These are phyloP conservation scores for Drosophila melanosoma DNA, from an alignment of 2,888 invertebrate species.

Conservation along the genomic window DNA sequence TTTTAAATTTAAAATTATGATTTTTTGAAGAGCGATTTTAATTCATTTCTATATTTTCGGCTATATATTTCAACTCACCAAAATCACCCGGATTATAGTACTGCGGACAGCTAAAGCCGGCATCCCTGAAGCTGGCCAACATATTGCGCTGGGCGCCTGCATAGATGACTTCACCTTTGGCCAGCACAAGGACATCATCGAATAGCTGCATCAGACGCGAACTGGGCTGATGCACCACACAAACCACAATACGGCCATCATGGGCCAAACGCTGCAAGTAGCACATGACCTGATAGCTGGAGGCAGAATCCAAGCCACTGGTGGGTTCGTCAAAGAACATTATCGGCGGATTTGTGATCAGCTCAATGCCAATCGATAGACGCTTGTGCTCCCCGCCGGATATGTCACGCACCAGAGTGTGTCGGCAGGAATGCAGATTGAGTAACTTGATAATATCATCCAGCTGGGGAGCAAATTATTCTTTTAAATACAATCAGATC, in stretches of 20 bases:
- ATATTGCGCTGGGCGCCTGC: conserved; percentile 91
- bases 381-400: conserved; percentile 96
- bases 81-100: conserved; percentile 97
- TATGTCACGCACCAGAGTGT: conserved; percentile 89
- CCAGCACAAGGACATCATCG: conserved; percentile 93
- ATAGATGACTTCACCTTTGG: conserved; percentile 91
- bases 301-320: conserved; percentile 92
- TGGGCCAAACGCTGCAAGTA: conserved; percentile 91
- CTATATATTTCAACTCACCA: conserved; percentile 86
- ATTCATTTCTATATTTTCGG: background rate
- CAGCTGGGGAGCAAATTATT: conserved; percentile 87
- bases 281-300: conserved; percentile 92
- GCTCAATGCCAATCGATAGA: conserved; percentile 94
- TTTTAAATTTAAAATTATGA: background rate
- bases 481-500: background rate
- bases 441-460: conserved; percentile 91
- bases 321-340: conserved; percentile 98
- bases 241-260: conserved; percentile 93
- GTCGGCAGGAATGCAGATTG: conserved; percentile 88
- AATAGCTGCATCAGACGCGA: conserved; percentile 93
- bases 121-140: conserved; percentile 89
- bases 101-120: conserved; percentile 91
- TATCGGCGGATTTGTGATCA: conserved; percentile 95
- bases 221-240: conserved; percentile 96
- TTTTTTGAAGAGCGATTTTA: background rate